These are phyloP conservation scores for Saccostrea cuccullata DNA, from an alignment of 1,140 invertebrate species.

Conservation along the genomic window DNA sequence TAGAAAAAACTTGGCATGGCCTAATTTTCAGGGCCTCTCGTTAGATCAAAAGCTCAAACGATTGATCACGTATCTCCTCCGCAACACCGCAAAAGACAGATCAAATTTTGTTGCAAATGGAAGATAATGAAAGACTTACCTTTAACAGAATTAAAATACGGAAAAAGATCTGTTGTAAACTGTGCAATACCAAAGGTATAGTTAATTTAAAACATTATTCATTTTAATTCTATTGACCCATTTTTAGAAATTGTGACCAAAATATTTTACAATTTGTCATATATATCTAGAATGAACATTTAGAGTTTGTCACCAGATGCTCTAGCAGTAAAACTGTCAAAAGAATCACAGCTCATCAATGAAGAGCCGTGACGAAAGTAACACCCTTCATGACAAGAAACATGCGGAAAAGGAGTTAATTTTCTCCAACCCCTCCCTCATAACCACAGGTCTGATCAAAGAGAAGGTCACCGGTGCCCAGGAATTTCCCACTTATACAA, in stretches of 20 bases:
- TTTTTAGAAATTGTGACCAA: not conserved
- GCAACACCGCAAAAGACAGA: no score
- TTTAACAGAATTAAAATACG: no score
- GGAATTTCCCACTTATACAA: not conserved
- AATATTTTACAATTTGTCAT: not conserved
- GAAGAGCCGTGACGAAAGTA: not conserved
- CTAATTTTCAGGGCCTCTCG: no score
- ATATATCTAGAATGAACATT: not conserved
- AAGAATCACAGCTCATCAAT: not conserved
- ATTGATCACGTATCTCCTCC: no score
- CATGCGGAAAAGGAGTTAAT: not conserved
- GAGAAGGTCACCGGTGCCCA: not conserved
- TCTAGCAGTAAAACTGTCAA: slow-evolving; percentile 11
- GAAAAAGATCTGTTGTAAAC: no score
- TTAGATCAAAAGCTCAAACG: no score
- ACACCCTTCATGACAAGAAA: slow-evolving; percentile 11
- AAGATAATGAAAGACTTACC: no score
- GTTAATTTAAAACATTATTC: no score
- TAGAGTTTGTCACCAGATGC: not conserved
- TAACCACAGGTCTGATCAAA: slow-evolving; percentile 16
- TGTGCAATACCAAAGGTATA: no score
- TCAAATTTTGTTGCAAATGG: no score
- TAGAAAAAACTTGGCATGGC: no score
- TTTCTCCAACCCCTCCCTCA: not conserved
- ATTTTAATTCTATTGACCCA: no score